phyloP scores from a whole-genome alignment of 2,888 invertebrate species.

The Drosophila helvetica region DNA sequence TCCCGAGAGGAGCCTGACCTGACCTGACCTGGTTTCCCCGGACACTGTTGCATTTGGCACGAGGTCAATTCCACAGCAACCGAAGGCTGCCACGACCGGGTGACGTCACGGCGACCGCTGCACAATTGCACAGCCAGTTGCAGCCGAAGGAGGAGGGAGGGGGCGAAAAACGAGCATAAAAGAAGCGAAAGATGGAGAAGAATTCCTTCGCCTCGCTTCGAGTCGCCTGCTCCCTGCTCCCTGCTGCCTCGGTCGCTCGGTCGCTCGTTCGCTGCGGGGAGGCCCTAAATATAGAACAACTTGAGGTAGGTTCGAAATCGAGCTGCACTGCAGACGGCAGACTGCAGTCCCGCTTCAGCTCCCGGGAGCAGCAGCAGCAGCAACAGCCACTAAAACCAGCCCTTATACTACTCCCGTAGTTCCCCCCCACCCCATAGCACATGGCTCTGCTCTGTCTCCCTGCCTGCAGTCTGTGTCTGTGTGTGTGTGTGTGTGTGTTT shows the following conservation, averaged over 20 bases:
- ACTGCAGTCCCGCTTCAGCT: constrained; percentile 20
- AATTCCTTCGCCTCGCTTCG: constrained; percentile 1
- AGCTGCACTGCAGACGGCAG: constrained; percentile 15
- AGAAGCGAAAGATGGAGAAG: constrained; percentile 2
- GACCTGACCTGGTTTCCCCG: constrained; percentile 45
- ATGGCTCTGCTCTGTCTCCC: constrained; percentile 32
- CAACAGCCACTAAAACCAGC: constrained; percentile 28
- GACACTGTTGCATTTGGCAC: constrained; percentile 25
- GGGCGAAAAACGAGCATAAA: not conserved
- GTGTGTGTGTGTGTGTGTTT: constrained; percentile 17
- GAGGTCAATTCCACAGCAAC: constrained; percentile 43
- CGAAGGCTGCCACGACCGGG: constrained; percentile 20
- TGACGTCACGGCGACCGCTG: constrained; percentile 39
- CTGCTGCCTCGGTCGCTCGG: constrained; percentile 6
- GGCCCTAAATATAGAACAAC: constrained; percentile 75
- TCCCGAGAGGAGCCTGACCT: constrained; percentile 18
- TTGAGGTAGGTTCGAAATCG: constrained; percentile 71
- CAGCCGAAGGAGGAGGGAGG: constrained; percentile 12
- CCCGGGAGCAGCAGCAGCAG: constrained; percentile 11
- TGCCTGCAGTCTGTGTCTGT: constrained; percentile 14
- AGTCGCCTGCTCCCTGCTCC: no score
- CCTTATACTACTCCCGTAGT: constrained; percentile 9
- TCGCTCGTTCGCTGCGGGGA: constrained; percentile 25
- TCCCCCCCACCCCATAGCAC: constrained; percentile 15
- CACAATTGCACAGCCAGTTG: constrained; percentile 26